These are phyloP conservation scores for Scrobipalpa atriplicella DNA, from an alignment of 2,888 invertebrate species.

Conservation along the genomic window DNA sequence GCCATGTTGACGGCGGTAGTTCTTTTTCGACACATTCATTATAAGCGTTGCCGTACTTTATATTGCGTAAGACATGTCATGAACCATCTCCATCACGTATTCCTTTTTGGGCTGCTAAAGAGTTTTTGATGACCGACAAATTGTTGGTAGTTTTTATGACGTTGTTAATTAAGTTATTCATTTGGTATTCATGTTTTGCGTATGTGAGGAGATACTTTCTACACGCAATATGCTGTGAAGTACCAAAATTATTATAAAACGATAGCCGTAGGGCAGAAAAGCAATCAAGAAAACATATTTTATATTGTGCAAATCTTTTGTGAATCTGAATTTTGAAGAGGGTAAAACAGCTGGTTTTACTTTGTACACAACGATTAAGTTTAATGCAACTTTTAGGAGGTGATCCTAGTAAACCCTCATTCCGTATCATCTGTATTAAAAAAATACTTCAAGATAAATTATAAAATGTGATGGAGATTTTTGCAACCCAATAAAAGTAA, in stretches of 20 bases:
- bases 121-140: conserved; percentile 31
- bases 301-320: neutral
- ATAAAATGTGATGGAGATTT: too few species aligned
- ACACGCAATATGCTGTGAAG: neutral
- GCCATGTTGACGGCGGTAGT: too few species aligned
- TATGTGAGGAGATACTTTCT: neutral
- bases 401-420: too few species aligned
- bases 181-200: conserved; percentile 19
- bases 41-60: too few species aligned
- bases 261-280: neutral
- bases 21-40: too few species aligned
- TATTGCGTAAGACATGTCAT: conserved; percentile 22
- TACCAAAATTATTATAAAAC: conserved; percentile 11
- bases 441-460: too few species aligned
- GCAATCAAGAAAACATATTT: conserved; percentile 2
- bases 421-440: too few species aligned
- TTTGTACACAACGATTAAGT: too few species aligned
- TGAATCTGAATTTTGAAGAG: neutral
- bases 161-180: conserved; percentile 30
- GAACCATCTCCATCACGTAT: conserved; percentile 19
- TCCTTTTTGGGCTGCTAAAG: conserved; percentile 24
- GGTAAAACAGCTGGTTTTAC: too few species aligned
- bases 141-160: conserved; percentile 26
- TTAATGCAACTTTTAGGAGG: too few species aligned
- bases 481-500: too few species aligned